Evolutionary conservation across 2,888 invertebrate genomes (phyloP), one percentile per base, ranked within the genome.

Genomic region (Nomada goodeniana): DNA sequence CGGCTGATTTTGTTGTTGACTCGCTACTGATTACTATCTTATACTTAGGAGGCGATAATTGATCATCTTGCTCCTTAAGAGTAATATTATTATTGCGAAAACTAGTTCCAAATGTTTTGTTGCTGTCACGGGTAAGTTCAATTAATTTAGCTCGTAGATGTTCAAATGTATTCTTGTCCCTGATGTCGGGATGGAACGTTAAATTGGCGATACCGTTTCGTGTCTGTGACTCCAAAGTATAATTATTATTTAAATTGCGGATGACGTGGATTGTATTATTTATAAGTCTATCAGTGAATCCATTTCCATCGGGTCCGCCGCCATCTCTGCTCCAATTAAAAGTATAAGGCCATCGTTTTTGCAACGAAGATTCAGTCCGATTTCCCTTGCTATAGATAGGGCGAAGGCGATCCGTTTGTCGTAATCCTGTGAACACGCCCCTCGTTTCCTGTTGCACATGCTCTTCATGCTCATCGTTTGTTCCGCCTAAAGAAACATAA

Each of bases 391-490:
- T 29, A 11, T 23, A 20, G 13, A 18, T 11, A 11, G 64, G 44
- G 13, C 72, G 29, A 1, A 52, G 11, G 13, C 50, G 70, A 20
- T 13, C n/a, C 5, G 29, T 11, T 65, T 65, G 29, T 15, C 59
- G 11, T 2, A 76, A 69, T 15, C 26, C 76, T 18, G 69, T 3
- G 7, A 73, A 60, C 1, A 50, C 47, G 5, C 44, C 53, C 9
- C 72, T 69, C 4, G 82, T 81, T 52, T 81, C 82, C 15, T 82
- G 69, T 10, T 44, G 63, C 23, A 60, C 72, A 26, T 81, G 69
- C 5, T 64, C 72, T 23, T 80, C 82, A 0, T 29, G 2, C 5
- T n/a, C 50, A 23, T 15, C 50, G 29, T 1, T 53, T 47, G 4
- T 2, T 1, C n/a, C 53, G 3, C 36, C 78, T 81, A 20, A n/a